Base-by-base conservation (phyloP, 2,888 invertebrate species). In the Dynastes hyllus region DNA sequence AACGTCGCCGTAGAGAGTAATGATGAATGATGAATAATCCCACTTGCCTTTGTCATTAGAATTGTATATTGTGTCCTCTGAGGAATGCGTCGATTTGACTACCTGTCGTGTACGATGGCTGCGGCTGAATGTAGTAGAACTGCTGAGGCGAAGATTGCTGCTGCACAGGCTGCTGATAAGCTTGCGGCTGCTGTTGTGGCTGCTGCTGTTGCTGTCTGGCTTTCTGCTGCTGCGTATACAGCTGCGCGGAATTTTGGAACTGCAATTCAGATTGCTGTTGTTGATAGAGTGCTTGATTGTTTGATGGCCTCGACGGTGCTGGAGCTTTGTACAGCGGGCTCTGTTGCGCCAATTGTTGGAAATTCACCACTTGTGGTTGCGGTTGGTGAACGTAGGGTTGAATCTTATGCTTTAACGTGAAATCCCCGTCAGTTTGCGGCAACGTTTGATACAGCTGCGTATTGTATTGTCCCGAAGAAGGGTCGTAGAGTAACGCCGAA, bases 71-170 rank as follows among this genome's bases (percentile, higher is more conserved):
- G 87, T 93, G 93, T 78, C 94, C 94, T 88, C 95, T 91, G 81
- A 96, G 91, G 90, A 95, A 96, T 78, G 95, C 94, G 87, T 95
- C 95, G 85, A 96, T 95, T 87, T 95, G 95, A 5, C 95, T 94
- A 55, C 92, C 90, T 63, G 93, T 92, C 63, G 93, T 92, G 79
- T 93, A 90, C 27, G 80, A 83, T 2, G 83, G 82, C 81, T 86
- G 83, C 5, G 92, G 92, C 50, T 92, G 92, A 50, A 92, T 90
- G 87, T 92, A 93, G 87, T 93, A 93, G 88, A 91, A 92, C 85
- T 92, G 91, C 82, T 89, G 87, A 81, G 87, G 86, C 37, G 83
- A 80, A n/a, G 84, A 85, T 69, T 81, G 83, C 63, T 83, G 84
- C 66, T 81, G 83, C 27, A 81, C 79, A 73, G 77, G 80, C 16